These are phyloP conservation scores for Xestia ashworthii DNA, from an alignment of 2,888 invertebrate species.

Conservation along the genomic window DNA sequence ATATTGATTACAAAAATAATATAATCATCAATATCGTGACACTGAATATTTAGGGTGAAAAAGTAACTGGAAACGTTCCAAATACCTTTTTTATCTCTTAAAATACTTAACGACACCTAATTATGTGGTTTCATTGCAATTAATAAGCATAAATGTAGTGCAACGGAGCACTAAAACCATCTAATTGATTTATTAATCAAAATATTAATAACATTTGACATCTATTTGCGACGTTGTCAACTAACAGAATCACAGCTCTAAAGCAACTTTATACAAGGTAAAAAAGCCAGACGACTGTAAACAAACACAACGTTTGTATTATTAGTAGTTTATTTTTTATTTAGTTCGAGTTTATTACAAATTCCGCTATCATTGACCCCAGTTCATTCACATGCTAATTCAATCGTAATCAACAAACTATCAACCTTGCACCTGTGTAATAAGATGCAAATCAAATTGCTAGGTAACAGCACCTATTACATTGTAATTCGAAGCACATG, in stretches of 20 bases:
- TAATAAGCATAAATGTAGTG: too few species aligned
- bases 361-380: slow-evolving; percentile 49
- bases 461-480: slow-evolving; percentile 19
- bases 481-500: slow-evolving; percentile 54
- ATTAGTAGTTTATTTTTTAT: too few species aligned
- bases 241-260: neutral
- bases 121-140: neutral
- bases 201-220: neutral
- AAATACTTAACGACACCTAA: too few species aligned
- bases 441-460: slow-evolving; percentile 33
- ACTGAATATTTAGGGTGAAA: too few species aligned
- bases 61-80: neutral
- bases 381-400: slow-evolving; percentile 25
- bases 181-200: neutral
- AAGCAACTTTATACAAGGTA: neutral
- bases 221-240: neutral
- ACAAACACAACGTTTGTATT: neutral
- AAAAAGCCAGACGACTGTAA: too few species aligned
- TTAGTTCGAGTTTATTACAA: slow-evolving; percentile 15
- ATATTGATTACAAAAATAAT: too few species aligned
- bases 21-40: too few species aligned
- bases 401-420: slow-evolving; percentile 19
- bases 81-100: too few species aligned
- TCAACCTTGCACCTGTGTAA: slow-evolving; percentile 31
- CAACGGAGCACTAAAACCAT: neutral